A percentile compares a stretch with the other conserved stretches of the same genome.
phyloP scores from a whole-genome alignment of 2,113 vertebrate genomes.

The Cisticola juncidis region DNA sequence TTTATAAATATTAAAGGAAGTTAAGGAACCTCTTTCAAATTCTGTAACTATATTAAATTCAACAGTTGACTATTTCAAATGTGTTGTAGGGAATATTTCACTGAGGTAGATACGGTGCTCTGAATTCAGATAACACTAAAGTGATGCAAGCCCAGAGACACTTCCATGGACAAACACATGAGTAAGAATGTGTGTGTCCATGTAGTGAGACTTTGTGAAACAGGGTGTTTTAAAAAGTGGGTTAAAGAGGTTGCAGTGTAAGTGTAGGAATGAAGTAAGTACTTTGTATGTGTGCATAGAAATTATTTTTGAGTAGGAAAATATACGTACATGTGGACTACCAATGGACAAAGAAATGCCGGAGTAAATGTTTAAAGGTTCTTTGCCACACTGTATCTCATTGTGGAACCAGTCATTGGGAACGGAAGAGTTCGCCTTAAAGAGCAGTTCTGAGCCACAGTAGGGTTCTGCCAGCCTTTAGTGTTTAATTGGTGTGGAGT shows the following conservation, averaged over 20 bases:
- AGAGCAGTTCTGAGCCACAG: neutral
- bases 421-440: neutral
- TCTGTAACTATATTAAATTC: neutral
- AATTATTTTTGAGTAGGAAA: neutral
- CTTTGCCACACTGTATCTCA: neutral
- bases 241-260: neutral
- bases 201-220: neutral
- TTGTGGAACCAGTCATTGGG: neutral
- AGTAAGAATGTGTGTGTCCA: neutral
- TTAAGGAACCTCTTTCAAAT: neutral
- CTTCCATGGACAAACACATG: rapidly evolving
- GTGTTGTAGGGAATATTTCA: neutral
- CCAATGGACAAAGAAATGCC: neutral
- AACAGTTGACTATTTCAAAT: neutral
- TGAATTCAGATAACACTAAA: neutral
- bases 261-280: neutral
- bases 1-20: neutral
- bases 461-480: neutral
- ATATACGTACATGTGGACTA: neutral
- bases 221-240: neutral
- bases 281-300: neutral
- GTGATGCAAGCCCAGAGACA: neutral
- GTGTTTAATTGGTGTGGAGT: conserved; percentile 59
- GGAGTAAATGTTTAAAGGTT: neutral
- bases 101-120: neutral